These are phyloP conservation scores for Araneus ventricosus DNA, from an alignment of 1,140 invertebrate species.

Conservation along the genomic window DNA sequence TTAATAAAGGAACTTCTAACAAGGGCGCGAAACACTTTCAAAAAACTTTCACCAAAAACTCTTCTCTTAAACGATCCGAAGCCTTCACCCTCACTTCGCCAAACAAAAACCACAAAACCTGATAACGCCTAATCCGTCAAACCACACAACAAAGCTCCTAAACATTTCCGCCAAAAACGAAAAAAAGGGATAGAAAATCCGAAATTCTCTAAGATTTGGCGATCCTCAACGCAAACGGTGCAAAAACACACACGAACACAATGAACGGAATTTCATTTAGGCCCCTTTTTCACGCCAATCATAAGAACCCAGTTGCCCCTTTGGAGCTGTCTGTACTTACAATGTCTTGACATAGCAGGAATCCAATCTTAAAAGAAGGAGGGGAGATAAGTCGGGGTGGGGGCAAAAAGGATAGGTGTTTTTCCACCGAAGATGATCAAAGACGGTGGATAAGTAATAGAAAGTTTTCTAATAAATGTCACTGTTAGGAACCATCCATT, in stretches of 20 bases:
- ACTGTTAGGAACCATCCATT: slow-evolving; percentile 43
- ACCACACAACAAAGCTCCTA: not conserved
- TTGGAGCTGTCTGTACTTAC: not conserved
- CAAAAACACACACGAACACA: slow-evolving; percentile 5
- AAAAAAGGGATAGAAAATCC: not conserved
- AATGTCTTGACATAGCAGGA: not conserved
- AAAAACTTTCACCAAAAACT: too few species aligned
- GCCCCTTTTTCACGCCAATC: not conserved
- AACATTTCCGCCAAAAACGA: not conserved
- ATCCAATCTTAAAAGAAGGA: slow-evolving; percentile 2
- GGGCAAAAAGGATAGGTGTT: not conserved
- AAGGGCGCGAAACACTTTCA: too few species aligned
- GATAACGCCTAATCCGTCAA: not conserved
- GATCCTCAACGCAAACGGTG: not conserved
- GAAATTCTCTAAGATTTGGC: not conserved
- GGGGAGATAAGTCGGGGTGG: not conserved
- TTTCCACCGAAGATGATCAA: slow-evolving; percentile 52
- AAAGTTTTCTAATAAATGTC: slow-evolving; percentile 67
- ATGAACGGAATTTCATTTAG: slow-evolving; percentile 52
- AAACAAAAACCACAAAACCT: not conserved
- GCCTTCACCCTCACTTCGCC: not conserved
- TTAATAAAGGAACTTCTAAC: too few species aligned
- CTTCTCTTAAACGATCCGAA: not conserved
- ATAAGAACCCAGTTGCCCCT: not conserved
- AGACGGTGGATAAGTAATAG: slow-evolving; percentile 67